Conservation (phyloP, 2,888 invertebrate genomes). For the Hydropsyche betteni region DNA sequence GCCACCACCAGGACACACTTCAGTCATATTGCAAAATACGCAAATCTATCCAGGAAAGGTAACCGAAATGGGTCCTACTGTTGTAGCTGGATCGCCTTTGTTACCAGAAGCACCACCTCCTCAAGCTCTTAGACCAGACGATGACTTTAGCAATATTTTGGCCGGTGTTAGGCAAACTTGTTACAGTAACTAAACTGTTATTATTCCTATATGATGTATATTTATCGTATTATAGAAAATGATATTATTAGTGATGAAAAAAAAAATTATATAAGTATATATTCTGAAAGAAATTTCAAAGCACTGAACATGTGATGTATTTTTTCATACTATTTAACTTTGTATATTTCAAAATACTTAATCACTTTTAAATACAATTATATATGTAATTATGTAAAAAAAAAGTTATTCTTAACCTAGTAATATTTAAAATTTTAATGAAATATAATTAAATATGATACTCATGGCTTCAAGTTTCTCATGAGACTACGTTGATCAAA, state of each 20-base stretch:
- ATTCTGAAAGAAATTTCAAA: conserved; percentile 4
- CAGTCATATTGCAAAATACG: conserved; percentile 67
- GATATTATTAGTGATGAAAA: conserved; percentile 38
- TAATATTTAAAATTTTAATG: too few relatives aligned
- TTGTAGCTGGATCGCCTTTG: conserved; percentile 58
- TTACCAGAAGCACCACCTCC: conserved; percentile 56
- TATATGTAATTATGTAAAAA: too few relatives aligned
- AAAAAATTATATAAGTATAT: conserved; percentile 8
- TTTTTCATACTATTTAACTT: background rate
- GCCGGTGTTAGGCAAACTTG: conserved; percentile 90
- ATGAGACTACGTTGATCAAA: conserved; percentile 7
- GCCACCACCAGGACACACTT: conserved; percentile 67
- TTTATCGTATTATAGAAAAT: conserved; percentile 11
- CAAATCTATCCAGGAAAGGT: conserved; percentile 56
- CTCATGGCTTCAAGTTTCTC: conserved; percentile 2
- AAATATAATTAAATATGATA: background rate
- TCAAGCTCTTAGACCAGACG: conserved; percentile 74
- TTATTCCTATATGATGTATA: background rate
- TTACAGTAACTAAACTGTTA: conserved; percentile 73
- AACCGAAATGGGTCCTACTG: conserved; percentile 57
- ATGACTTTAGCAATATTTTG: conserved; percentile 88
- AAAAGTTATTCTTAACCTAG: too few relatives aligned
- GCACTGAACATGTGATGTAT: conserved; percentile 16
- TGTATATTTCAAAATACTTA: conserved; percentile 17
- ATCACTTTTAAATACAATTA: background rate